Evolutionary conservation across 1,140 invertebrate genomes (phyloP).

Genomic region (Drosophila orena): DNA sequence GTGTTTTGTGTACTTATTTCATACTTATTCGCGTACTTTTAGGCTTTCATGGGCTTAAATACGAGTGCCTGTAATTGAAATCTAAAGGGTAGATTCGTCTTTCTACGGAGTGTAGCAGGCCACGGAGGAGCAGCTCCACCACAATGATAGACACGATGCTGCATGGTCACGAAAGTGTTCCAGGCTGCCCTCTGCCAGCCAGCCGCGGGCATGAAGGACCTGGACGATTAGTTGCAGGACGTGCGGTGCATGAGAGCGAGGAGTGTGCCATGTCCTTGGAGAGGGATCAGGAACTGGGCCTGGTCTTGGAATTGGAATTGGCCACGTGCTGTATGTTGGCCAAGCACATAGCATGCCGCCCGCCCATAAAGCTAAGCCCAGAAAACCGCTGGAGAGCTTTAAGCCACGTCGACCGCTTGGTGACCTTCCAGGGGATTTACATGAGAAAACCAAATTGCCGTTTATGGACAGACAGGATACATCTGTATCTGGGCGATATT

Average conservation of each 20-base stretch:
- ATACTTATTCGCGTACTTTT: neutral
- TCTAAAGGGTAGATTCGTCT: neutral
- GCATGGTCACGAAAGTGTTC: constrained; percentile 63
- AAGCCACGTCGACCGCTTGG: constrained; percentile 46
- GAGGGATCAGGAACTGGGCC: constrained; percentile 9
- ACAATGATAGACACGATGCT: constrained; percentile 52
- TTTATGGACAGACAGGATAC: constrained; percentile 40
- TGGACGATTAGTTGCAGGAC: constrained; percentile 77
- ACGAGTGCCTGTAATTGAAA: neutral
- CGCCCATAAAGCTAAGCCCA: constrained; percentile 42
- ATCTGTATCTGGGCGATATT: constrained; percentile 15
- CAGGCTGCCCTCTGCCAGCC: constrained; percentile 14
- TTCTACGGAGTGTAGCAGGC: neutral
- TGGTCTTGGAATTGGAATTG: constrained; percentile 18
- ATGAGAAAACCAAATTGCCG: constrained; percentile 60
- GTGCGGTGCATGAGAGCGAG: constrained; percentile 67
- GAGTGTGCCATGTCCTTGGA: constrained; percentile 21
- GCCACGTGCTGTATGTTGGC: constrained; percentile 51
- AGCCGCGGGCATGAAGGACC: constrained; percentile 70
- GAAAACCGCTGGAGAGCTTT: constrained; percentile 47
- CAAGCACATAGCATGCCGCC: constrained; percentile 17
- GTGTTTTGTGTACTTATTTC: neutral
- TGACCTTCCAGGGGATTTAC: constrained; percentile 61
- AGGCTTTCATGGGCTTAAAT: neutral
- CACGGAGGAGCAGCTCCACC: neutral